Evolutionary conservation across 2,888 invertebrate species (phyloP).

Genomic region (Tromatobia lineatoria): DNA sequence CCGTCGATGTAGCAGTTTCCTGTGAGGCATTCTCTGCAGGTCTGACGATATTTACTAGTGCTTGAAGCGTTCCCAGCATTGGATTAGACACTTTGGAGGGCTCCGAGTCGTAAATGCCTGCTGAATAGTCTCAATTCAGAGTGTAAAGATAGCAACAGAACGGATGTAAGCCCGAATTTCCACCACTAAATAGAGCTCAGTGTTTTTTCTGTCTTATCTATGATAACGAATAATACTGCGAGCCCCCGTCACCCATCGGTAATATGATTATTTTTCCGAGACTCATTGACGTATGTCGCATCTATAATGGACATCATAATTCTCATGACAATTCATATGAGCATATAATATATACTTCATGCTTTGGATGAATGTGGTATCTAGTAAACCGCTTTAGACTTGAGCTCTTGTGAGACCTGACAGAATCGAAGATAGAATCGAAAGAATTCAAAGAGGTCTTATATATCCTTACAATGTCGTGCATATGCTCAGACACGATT

Average conservation of each 20-base stretch:
- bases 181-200: background rate
- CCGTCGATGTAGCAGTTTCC: constrained; percentile 53
- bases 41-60: constrained; percentile 4
- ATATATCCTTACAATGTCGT: too few species aligned
- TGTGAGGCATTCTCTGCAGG: constrained; percentile 38
- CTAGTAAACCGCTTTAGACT: background rate
- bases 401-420: background rate
- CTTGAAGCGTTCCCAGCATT: constrained; percentile 23
- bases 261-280: background rate
- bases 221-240: background rate
- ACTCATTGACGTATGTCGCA: background rate
- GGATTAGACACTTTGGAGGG: background rate
- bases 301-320: background rate
- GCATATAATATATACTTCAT: background rate
- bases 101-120: background rate
- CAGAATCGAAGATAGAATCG: too few species aligned
- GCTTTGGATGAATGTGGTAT: background rate
- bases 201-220: background rate
- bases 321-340: background rate
- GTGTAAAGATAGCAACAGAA: background rate
- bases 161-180: background rate
- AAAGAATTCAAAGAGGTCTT: too few species aligned
- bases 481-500: too few species aligned
- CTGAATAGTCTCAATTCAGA: background rate
- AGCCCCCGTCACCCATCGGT: background rate